phyloP scores from a whole-genome alignment of 2,888 invertebrate species.

The Busseola fusca region DNA sequence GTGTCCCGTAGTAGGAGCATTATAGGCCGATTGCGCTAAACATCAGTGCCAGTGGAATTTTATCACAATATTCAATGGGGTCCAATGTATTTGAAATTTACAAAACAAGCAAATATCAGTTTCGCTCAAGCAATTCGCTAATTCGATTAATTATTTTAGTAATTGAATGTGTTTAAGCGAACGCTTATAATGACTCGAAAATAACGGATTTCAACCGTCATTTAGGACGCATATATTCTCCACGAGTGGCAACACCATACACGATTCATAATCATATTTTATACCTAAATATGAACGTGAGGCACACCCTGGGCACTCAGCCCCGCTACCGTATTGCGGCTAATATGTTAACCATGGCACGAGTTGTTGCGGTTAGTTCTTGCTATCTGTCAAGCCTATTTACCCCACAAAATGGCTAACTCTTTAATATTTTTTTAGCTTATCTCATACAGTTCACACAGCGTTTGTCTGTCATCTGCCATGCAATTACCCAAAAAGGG shows the following conservation, averaged over 20 bases:
- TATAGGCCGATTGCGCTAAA: not conserved
- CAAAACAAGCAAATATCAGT: slow-evolving; percentile 13
- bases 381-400: not conserved
- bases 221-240: not conserved
- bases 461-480: not conserved
- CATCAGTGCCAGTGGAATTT: not conserved
- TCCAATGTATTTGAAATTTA: slow-evolving; percentile 5
- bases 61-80: slow-evolving; percentile 13
- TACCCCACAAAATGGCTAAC: not conserved
- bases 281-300: not conserved
- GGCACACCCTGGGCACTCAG: not conserved
- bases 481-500: slow-evolving; percentile 14
- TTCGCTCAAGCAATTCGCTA: slow-evolving; percentile 9
- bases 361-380: too few species aligned
- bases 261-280: not conserved
- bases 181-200: not conserved
- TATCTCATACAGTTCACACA: not conserved
- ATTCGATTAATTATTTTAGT: not conserved
- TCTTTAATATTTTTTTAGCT: not conserved
- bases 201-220: not conserved
- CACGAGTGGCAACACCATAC: not conserved
- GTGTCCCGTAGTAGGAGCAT: not conserved
- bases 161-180: not conserved
- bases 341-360: not conserved
- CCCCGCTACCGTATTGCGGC: not conserved